phyloP scores from a whole-genome alignment of 2,797 vertebrate species.

The Pseudopleuronectes americanus region DNA sequence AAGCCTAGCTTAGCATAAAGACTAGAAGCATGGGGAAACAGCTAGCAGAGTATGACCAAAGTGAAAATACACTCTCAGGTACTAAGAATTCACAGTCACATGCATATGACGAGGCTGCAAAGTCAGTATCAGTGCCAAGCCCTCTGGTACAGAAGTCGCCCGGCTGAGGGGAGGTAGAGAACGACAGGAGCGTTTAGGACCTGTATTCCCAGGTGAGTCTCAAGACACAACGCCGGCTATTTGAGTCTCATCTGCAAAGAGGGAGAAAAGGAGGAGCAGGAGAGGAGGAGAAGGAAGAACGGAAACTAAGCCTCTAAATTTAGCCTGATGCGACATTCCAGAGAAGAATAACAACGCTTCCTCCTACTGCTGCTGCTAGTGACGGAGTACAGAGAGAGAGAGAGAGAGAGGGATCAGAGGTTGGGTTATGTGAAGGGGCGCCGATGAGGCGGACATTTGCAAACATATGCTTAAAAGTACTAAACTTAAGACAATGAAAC shows the following conservation, averaged over 20 bases:
- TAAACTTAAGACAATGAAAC: constrained; percentile 20
- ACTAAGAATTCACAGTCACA: background rate
- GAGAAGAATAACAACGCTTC: constrained; percentile 77
- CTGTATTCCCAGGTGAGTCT: constrained; percentile 63
- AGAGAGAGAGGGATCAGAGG: constrained; percentile 30
- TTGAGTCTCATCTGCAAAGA: constrained; percentile 68
- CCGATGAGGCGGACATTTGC: constrained; percentile 9
- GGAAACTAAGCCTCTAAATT: constrained; percentile 80
- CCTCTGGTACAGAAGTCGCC: constrained; percentile 5
- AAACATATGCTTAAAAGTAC: constrained; percentile 12
- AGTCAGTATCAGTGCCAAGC: constrained; percentile 3
- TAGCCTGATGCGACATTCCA: constrained; percentile 81
- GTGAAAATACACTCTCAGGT: background rate
- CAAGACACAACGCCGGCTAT: constrained; percentile 56
- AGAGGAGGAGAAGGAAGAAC: constrained; percentile 66
- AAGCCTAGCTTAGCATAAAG: background rate
- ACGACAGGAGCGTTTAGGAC: constrained; percentile 39
- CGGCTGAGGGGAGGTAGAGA: constrained; percentile 11
- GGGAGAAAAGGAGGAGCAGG: constrained; percentile 50
- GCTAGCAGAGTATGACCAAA: background rate
- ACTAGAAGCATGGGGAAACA: background rate
- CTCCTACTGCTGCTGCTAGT: constrained; percentile 49
- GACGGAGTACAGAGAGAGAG: constrained; percentile 38
- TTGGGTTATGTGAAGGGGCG: constrained; percentile 17
- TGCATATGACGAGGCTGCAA: background rate